Evolutionary conservation across 2,888 invertebrate species (phyloP).

Genomic region (Dendrolimus houi): DNA sequence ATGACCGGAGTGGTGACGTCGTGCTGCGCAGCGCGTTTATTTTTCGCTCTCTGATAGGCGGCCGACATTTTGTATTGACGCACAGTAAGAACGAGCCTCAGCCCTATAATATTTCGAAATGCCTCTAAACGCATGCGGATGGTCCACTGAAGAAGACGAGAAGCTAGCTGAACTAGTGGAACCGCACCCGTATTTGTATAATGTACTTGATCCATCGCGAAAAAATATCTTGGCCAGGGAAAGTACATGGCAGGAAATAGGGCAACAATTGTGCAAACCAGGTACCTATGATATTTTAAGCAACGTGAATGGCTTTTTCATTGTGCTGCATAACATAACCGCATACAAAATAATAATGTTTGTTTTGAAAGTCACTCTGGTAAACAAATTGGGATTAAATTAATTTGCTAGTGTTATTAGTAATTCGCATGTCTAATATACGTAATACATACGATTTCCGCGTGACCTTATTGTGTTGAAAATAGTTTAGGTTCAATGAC

Average conservation of each 20-base stretch:
- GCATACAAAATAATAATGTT: constrained; percentile 12
- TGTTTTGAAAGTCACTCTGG: too few relatives aligned
- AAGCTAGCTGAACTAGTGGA: constrained; percentile 54
- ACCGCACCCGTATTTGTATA: constrained; percentile 56
- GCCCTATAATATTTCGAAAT: constrained; percentile 31
- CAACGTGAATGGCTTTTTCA: constrained; percentile 2
- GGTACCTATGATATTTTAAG: constrained; percentile 25
- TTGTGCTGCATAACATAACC: constrained; percentile 38
- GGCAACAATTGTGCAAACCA: constrained; percentile 52
- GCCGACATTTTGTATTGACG: constrained; percentile 64
- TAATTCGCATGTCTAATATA: too few relatives aligned
- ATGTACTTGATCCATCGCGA: constrained; percentile 51
- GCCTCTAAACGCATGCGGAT: constrained; percentile 61
- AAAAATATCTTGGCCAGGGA: constrained; percentile 60
- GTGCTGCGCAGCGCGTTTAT: constrained; percentile 61
- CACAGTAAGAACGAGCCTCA: constrained; percentile 27
- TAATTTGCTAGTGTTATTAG: too few relatives aligned
- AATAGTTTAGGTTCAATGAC: too few relatives aligned
- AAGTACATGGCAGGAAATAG: constrained; percentile 61
- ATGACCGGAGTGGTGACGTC: constrained; percentile 43
- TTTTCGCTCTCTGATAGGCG: constrained; percentile 59
- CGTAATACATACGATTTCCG: too few relatives aligned
- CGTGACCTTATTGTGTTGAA: too few relatives aligned
- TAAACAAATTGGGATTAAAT: too few relatives aligned
- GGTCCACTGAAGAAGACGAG: constrained; percentile 59